phyloP scores from a whole-genome alignment of 2,888 invertebrate species.

The Lepas anatifera region DNA sequence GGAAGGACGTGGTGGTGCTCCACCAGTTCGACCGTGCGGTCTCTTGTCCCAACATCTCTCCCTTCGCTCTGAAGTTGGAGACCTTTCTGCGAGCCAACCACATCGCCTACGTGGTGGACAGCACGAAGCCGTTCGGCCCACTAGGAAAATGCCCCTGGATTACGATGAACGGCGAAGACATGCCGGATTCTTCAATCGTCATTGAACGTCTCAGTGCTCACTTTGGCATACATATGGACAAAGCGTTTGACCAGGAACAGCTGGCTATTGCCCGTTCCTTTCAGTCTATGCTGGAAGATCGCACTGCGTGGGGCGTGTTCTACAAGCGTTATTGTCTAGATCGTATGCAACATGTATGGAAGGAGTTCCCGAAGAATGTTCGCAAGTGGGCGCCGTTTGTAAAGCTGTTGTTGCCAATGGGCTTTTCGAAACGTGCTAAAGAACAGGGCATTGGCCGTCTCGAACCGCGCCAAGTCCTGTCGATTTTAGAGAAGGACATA shows the following conservation, averaged over 20 bases:
- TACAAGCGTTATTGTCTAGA: not conserved
- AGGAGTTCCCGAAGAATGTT: not conserved
- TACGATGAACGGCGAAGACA: not conserved
- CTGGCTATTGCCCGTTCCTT: not conserved
- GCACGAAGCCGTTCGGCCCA: not conserved
- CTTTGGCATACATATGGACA: not conserved
- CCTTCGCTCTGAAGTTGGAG: not conserved
- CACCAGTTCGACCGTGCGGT: not conserved
- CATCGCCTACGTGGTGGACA: not conserved
- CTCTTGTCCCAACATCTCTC: not conserved
- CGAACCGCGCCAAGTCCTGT: not conserved
- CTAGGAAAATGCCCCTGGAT: not conserved
- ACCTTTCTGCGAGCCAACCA: not conserved
- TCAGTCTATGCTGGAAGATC: not conserved
- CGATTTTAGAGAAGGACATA: not conserved
- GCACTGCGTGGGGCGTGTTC: not conserved
- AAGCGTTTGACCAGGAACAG: not conserved
- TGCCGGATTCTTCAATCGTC: not conserved
- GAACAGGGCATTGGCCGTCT: not conserved
- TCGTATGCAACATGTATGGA: not conserved
- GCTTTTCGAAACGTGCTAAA: not conserved
- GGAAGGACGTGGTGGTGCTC: not conserved
- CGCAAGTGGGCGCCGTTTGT: not conserved
- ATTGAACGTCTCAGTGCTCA: not conserved
- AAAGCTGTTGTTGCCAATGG: not conserved